phyloP scores from a whole-genome alignment of 2,888 invertebrate genomes.

The Eledone cirrhosa region DNA sequence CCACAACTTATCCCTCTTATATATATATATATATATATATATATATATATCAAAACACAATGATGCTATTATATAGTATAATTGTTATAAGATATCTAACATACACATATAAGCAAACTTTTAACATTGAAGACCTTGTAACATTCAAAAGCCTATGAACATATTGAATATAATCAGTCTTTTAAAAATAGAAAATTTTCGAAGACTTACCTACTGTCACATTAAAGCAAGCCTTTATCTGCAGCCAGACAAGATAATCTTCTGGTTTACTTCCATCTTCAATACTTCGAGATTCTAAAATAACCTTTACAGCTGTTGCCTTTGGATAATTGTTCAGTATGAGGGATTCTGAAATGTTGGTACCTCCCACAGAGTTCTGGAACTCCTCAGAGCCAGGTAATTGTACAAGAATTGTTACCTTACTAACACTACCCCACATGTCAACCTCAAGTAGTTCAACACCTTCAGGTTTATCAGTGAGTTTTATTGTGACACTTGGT shows the following conservation, averaged over 20 bases:
- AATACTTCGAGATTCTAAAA: background rate
- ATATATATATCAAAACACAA: too few species aligned
- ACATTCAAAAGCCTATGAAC: too few species aligned
- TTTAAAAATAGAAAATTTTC: too few species aligned
- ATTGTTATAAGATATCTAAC: too few species aligned
- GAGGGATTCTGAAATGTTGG: background rate
- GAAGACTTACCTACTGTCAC: background rate
- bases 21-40: too few species aligned
- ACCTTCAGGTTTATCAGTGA: slow-evolving; percentile 13
- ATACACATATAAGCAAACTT: too few species aligned
- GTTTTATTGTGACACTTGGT: background rate
- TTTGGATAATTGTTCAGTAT: background rate
- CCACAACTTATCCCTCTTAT: too few species aligned
- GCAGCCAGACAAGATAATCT: background rate
- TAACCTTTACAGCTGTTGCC: background rate
- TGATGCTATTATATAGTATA: too few species aligned
- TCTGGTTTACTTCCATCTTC: background rate
- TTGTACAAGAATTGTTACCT: background rate
- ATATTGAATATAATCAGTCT: too few species aligned
- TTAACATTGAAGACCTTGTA: too few species aligned
- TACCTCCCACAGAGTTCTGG: background rate
- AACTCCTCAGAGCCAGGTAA: background rate
- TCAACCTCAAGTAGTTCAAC: background rate
- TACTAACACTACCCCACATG: background rate
- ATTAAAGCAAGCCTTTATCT: background rate